Evolutionary conservation across 2,113 vertebrate genomes (phyloP), one percentile per base, ranked within the genome.

Genomic region (Muntiacus muntjak): DNA sequence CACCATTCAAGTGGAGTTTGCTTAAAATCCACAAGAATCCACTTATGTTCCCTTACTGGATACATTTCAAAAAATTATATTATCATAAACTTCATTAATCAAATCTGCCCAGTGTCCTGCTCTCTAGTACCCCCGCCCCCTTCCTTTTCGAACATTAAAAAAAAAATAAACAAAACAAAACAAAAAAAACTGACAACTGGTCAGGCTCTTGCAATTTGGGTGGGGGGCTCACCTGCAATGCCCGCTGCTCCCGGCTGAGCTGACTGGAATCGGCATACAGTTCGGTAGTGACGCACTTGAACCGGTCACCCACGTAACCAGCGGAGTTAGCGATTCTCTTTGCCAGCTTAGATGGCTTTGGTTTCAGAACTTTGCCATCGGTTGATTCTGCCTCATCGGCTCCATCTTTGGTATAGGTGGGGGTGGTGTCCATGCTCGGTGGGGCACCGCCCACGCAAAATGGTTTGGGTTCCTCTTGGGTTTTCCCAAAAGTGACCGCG

Each of bases 181-280:
- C n/a, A 36, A 91, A 71, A 57, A 93, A 94, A 96, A 83, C 97
- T 98, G 97, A 95, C 97, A 97, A 89, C 58, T 25, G 81, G 89
- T 47, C 45, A 95, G 62, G 55, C 33, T 25, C 43, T 47, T 98
- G 97, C 54, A 60, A 91, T 97, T 96, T 1, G 21, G 76, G 93
- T 28, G 9, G 26, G 30, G n/a, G 13, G 97, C 99, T 99, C 99
- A 99, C 99, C 99, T 99, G 99, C 97, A 99, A 97, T 1, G 99
- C 99, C 93, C 99, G 99, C 99, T 99, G 99, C 98, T 99, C 99
- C 84, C 99, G 99, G 98, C 99, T 99, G 97, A 99, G 99, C 98
- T 99, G 99, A 99, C 99, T 99, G 97, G 99, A 99, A 98, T 99
- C 99, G 0, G 99, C 99, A 1, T 99, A 99, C 97, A 99, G 99